Evolutionary conservation across 2,888 invertebrate species (phyloP).

Genomic region (Pyrrhia umbra): DNA sequence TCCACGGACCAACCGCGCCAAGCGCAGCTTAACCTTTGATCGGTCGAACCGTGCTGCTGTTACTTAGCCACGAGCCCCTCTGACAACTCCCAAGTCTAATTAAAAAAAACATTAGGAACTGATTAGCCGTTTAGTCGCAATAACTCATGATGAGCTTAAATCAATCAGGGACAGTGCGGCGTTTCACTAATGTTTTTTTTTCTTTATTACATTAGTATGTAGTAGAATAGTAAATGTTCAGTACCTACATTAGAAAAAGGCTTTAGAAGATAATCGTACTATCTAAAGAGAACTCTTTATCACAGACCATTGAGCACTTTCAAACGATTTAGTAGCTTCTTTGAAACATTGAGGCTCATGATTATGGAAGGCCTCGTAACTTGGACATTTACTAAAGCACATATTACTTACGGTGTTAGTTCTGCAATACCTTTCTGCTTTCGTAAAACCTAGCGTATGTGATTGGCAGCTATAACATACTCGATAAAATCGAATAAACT

Average conservation of each 20-base stretch:
- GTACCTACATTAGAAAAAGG: conserved; percentile 31
- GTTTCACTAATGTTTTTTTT: too few species aligned
- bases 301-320: conserved; percentile 52
- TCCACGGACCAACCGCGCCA: too few species aligned
- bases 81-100: too few species aligned
- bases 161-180: too few species aligned
- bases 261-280: conserved; percentile 37
- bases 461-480: conserved; percentile 53
- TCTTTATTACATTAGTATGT: too few species aligned
- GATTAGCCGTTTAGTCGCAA: too few species aligned
- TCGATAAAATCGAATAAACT: too few species aligned
- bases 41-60: too few species aligned
- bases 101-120: too few species aligned
- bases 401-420: conserved; percentile 15
- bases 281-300: conserved; percentile 52
- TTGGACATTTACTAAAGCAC: conserved; percentile 18
- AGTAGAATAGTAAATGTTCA: conserved; percentile 11
- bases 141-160: too few species aligned
- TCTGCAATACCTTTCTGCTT: conserved; percentile 19
- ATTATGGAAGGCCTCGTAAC: conserved; percentile 47
- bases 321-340: conserved; percentile 59
- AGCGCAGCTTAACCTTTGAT: too few species aligned
- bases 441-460: conserved; percentile 14
- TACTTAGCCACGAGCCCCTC: too few species aligned
- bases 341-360: conserved; percentile 44